Base-by-base conservation (phyloP, 2,888 invertebrate genomes). In the Tinea trinotella region DNA sequence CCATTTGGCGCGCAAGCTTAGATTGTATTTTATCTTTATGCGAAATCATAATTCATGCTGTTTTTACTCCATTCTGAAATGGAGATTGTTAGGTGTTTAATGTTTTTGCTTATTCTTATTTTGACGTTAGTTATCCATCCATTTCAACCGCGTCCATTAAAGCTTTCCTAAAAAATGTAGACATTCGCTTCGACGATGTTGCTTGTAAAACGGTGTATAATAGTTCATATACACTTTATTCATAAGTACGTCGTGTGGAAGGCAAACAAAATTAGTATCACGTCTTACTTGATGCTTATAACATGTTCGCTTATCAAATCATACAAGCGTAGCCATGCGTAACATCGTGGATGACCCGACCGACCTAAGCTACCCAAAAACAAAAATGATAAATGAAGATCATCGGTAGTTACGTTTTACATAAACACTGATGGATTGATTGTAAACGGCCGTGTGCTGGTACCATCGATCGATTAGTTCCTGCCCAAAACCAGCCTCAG, bases 351-450 rank as follows among this genome's bases (percentile, higher is more conserved):
- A 19, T 19, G 46, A 46, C 46, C 46, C 46, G 46, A 17, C 15
- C 46, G 18, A 19, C 17, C 46, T n/a, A 4, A 17, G 75, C 79
- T 81, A 79, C 79, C 70, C 77, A 80, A 76, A 79, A 78, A 81
- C 76, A 74, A 76, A 48, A 78, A 83, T 85, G 85, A 85, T 84
- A 81, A 85, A 85, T 85, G 77, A 71, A 76, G 72, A 76, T 72
- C 74, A 72, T 76, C 80, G 74, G 79, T 80, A 83, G 84, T 83
- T 81, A 74, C 69, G 72, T 70, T 74, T 76, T 78, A 81, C 79
- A 78, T 78, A 76, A 76, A 80, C 72, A 75, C 77, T 84, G 84
- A 85, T 85, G 76, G 83, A 85, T 85, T 82, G 83, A 84, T 83
- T 78, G 79, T 83, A 74, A 78, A 76, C 74, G 76, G 67, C 67